phyloP scores from a whole-genome alignment of 2,888 invertebrate genomes.

The Tenthredo notha region DNA sequence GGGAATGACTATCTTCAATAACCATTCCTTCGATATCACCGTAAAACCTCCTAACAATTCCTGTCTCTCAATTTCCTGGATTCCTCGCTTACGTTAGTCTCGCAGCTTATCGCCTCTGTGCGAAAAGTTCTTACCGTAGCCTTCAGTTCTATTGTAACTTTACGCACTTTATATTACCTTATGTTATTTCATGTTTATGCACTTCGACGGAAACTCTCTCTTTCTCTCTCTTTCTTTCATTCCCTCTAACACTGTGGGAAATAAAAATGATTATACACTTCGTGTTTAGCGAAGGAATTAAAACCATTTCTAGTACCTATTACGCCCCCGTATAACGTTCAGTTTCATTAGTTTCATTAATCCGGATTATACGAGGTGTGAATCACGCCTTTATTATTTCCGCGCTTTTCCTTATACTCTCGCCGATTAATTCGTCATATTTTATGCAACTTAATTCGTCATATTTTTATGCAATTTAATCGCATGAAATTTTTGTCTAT shows the following conservation, averaged over 20 bases:
- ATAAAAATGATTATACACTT: neutral
- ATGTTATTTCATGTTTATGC: neutral
- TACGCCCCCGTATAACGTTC: neutral
- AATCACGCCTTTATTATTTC: constrained; percentile 1
- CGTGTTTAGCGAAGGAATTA: neutral
- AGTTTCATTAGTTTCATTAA: constrained; percentile 1
- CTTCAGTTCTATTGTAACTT: neutral
- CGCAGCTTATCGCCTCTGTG: neutral
- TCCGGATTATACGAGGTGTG: constrained; percentile 35
- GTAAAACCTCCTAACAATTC: neutral
- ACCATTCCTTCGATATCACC: neutral
- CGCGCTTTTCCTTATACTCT: neutral
- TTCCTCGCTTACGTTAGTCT: neutral
- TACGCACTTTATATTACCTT: neutral
- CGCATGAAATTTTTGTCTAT: no score
- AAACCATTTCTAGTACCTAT: neutral
- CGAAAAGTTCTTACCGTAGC: neutral
- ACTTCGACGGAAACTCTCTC: neutral
- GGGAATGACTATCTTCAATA: neutral
- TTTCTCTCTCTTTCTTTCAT: no score
- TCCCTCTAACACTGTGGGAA: constrained; percentile 9
- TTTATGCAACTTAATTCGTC: no score
- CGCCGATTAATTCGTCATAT: neutral
- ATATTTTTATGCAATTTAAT: neutral
- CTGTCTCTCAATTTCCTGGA: constrained; percentile 9